These are phyloP conservation scores for Rhyacophila brunnea DNA, from an alignment of 1,140 invertebrate species.

Conservation along the genomic window DNA sequence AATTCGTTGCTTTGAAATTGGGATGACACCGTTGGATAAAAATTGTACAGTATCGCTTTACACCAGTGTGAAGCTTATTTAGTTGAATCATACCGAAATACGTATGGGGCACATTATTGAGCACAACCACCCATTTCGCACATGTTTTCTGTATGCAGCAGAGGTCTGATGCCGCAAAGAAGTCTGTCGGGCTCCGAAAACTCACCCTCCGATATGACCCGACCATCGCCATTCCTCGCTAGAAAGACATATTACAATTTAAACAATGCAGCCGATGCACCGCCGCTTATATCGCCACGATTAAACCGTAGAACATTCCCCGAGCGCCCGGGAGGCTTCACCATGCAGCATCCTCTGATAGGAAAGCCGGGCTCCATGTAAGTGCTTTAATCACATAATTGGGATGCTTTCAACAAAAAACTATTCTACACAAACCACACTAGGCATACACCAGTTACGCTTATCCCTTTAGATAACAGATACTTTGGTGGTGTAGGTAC, in stretches of 20 bases:
- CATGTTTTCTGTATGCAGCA: constrained; percentile 30
- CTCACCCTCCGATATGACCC: constrained; percentile 19
- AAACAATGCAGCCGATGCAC: constrained; percentile 22
- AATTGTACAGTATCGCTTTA: too few species aligned
- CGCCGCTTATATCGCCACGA: constrained; percentile 38
- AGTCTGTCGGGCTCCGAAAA: constrained; percentile 20
- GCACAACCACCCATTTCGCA: constrained; percentile 14
- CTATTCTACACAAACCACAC: too few species aligned
- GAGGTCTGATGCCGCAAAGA: constrained; percentile 34
- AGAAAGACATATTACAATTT: constrained; percentile 32
- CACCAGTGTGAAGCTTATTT: constrained; percentile 1
- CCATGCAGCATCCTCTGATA: constrained; percentile 32
- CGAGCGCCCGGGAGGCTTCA: constrained; percentile 31
- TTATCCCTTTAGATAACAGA: too few species aligned
- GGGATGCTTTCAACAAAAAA: too few species aligned
- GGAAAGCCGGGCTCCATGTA: constrained; percentile 43
- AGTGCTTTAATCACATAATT: constrained; percentile 28
- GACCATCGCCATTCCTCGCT: constrained; percentile 32
- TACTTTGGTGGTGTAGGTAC: too few species aligned
- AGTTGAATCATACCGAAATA: background rate
- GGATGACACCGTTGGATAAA: too few species aligned
- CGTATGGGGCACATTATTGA: background rate
- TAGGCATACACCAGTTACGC: too few species aligned
- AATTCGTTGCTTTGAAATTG: too few species aligned
- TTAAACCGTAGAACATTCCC: constrained; percentile 35